Evolutionary conservation across 2,113 vertebrate genomes (phyloP).

Genomic region (Salvelinus sp.): DNA sequence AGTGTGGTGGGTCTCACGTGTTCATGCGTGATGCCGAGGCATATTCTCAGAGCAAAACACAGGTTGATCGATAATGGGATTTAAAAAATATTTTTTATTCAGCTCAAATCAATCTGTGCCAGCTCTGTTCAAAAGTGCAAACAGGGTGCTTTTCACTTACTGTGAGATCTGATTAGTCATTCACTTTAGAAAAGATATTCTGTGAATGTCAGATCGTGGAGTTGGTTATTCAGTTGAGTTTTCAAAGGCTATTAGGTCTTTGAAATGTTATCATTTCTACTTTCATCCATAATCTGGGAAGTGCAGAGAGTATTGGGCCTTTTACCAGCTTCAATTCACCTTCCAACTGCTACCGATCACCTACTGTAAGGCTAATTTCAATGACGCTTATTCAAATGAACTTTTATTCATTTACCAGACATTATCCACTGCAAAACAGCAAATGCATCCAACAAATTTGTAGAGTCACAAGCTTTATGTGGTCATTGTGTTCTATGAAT

Average conservation of each 20-base stretch:
- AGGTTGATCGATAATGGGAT: constrained; percentile 41
- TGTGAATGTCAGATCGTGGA: not conserved
- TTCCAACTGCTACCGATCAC: not conserved
- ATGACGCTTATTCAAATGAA: not conserved
- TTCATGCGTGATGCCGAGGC: no score
- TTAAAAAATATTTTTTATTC: not conserved
- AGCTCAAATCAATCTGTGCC: no score
- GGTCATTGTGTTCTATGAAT: no score
- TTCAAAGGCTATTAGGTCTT: not conserved
- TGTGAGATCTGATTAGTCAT: constrained; percentile 24
- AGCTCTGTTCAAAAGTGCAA: constrained; percentile 11
- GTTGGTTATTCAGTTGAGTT: not conserved
- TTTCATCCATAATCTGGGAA: no score
- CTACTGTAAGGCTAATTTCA: not conserved
- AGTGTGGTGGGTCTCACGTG: not conserved
- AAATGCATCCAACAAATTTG: no score
- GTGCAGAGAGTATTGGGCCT: not conserved
- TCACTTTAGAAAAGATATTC: not conserved
- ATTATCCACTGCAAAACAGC: no score
- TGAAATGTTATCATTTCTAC: not conserved
- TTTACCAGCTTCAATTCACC: not conserved
- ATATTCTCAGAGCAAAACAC: not conserved
- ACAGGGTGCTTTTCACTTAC: constrained; percentile 30
- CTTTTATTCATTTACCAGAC: no score
- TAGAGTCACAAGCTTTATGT: no score